These are phyloP conservation scores for Craniophora ligustri DNA, from an alignment of 2,888 invertebrate genomes.

Conservation along the genomic window DNA sequence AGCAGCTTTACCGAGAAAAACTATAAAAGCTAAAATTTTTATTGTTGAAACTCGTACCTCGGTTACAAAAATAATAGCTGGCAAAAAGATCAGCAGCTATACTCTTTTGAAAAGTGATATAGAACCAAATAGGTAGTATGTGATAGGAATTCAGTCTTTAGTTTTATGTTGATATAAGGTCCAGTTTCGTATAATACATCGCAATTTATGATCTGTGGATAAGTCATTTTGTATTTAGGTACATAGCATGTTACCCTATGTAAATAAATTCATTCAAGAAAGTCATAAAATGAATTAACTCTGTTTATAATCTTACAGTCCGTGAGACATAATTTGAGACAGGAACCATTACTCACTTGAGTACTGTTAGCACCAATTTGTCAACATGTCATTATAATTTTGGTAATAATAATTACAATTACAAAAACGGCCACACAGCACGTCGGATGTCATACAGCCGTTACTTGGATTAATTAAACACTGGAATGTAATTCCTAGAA, in stretches of 20 bases:
- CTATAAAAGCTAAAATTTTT: background rate
- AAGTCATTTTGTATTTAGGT: too few relatives aligned
- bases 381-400: conserved; percentile 53
- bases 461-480: conserved; percentile 54
- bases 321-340: conserved; percentile 9
- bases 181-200: too few relatives aligned
- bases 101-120: too few relatives aligned
- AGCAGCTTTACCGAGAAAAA: conserved; percentile 2
- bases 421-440: conserved; percentile 46
- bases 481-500: conserved; percentile 54
- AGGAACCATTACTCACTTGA: conserved; percentile 47
- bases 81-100: too few relatives aligned
- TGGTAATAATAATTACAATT: conserved; percentile 43
- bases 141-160: too few relatives aligned
- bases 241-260: background rate
- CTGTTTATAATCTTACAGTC: conserved; percentile 26
- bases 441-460: conserved; percentile 41
- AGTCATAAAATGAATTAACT: conserved; percentile 29
- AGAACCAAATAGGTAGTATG: too few relatives aligned
- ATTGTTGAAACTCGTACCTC: too few relatives aligned
- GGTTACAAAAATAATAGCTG: too few relatives aligned
- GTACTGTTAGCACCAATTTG: conserved; percentile 47
- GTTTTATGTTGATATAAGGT: too few relatives aligned
- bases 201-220: too few relatives aligned
- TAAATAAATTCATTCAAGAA: conserved; percentile 21